phyloP scores from a whole-genome alignment of 1,140 invertebrate genomes.

The Drosophila sechellia region DNA sequence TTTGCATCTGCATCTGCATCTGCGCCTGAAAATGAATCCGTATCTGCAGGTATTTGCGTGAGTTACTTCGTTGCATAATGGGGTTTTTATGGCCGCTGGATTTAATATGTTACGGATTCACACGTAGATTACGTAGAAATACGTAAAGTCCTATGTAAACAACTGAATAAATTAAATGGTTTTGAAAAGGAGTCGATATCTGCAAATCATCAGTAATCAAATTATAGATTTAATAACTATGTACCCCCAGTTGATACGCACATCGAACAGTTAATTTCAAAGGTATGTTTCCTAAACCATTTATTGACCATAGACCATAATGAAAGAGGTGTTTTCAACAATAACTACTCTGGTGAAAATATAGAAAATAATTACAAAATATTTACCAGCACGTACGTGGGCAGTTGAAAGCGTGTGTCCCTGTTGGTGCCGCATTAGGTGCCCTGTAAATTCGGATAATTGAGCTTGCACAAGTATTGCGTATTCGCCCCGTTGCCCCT shows the following conservation, averaged over 20 bases:
- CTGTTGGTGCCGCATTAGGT: too few species aligned
- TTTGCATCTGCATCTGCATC: conserved; percentile 8
- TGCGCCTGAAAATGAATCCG: conserved; percentile 9
- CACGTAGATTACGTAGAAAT: too few species aligned
- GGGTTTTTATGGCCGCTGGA: conserved; percentile 9
- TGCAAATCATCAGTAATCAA: not conserved
- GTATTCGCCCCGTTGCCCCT: conserved; percentile 9
- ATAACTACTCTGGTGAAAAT: too few species aligned
- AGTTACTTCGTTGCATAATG: conserved; percentile 15
- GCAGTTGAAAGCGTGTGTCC: not conserved
- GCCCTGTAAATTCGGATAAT: not conserved
- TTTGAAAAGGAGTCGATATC: not conserved
- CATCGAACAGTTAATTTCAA: too few species aligned
- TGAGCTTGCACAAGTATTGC: not conserved
- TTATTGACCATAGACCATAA: too few species aligned
- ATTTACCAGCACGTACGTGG: too few species aligned
- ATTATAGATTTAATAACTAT: not conserved
- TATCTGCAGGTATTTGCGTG: conserved; percentile 4
- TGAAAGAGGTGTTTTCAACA: too few species aligned
- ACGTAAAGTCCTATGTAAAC: not conserved
- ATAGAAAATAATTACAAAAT: not conserved
- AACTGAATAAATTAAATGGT: not conserved
- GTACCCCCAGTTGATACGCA: not conserved
- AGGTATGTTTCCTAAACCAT: too few species aligned
- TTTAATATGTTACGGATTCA: conserved; percentile 3